Evolutionary conservation across 2,797 vertebrate species (phyloP).

Genomic region (Crocodylus rhombifer): DNA sequence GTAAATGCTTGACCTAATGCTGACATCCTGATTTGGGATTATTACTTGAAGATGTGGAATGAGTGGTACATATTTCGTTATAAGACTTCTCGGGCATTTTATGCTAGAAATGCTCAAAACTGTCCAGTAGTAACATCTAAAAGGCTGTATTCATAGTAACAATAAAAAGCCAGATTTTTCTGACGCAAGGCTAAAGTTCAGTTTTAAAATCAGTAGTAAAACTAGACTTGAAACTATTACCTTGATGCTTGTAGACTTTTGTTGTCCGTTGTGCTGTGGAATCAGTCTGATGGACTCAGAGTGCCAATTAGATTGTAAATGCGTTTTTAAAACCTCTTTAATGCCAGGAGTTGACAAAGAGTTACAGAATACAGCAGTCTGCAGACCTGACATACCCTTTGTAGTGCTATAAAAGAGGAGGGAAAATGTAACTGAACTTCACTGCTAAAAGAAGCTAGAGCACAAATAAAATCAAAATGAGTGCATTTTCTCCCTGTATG

Average conservation of each 20-base stretch:
- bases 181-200: neutral
- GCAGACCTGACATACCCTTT: neutral
- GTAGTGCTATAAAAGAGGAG: neutral
- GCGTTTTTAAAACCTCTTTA: neutral
- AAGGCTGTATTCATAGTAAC: neutral
- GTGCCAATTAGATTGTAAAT: neutral
- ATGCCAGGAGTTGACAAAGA: neutral
- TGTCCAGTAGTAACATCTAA: neutral
- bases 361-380: neutral
- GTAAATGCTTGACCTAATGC: constrained; percentile 75
- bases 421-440: neutral
- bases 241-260: neutral
- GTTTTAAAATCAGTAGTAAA: neutral
- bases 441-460: neutral
- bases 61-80: constrained; percentile 73
- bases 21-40: constrained; percentile 74
- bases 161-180: neutral
- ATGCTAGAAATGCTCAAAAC: constrained; percentile 41
- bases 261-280: neutral
- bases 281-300: neutral
- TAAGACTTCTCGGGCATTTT: constrained; percentile 68
- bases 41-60: constrained; percentile 75
- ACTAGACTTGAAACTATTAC: neutral
- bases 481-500: neutral
- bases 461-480: neutral